These are phyloP conservation scores for Pollenia amentaria DNA, from an alignment of 2,888 invertebrate genomes.

Conservation along the genomic window DNA sequence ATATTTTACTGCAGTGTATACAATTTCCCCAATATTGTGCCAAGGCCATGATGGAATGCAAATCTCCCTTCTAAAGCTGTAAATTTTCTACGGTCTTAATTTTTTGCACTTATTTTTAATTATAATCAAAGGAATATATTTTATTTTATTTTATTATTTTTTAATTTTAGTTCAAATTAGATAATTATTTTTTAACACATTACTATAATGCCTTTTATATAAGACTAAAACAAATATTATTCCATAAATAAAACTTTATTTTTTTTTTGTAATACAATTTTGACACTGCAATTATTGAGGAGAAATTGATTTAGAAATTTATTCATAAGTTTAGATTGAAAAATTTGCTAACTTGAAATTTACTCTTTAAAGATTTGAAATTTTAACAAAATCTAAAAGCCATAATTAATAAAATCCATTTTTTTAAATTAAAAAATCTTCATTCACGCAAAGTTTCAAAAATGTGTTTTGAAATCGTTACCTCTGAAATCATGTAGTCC, in stretches of 20 bases:
- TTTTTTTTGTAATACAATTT: too few relatives aligned
- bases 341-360: too few relatives aligned
- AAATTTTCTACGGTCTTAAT: neutral
- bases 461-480: too few relatives aligned
- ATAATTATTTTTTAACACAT: constrained; percentile 56
- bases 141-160: constrained; percentile 35
- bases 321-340: too few relatives aligned
- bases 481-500: too few relatives aligned
- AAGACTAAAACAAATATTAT: constrained; percentile 36
- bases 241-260: constrained; percentile 6
- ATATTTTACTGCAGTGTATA: constrained; percentile 88
- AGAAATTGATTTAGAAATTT: too few relatives aligned
- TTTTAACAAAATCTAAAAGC: too few relatives aligned
- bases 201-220: constrained; percentile 6
- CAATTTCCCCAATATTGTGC: constrained; percentile 91
- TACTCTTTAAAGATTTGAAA: too few relatives aligned
- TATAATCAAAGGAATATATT: constrained; percentile 41
- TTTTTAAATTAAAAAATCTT: too few relatives aligned
- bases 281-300: too few relatives aligned
- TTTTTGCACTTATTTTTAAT: constrained; percentile 3
- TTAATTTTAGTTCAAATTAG: constrained; percentile 58
- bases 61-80: constrained; percentile 83
- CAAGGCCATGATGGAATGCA: constrained; percentile 88
- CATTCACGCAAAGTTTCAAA: too few relatives aligned
- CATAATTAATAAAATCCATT: too few relatives aligned